These are phyloP conservation scores for Garra rufa DNA, from an alignment of 2,113 vertebrate genomes.

Conservation along the genomic window DNA sequence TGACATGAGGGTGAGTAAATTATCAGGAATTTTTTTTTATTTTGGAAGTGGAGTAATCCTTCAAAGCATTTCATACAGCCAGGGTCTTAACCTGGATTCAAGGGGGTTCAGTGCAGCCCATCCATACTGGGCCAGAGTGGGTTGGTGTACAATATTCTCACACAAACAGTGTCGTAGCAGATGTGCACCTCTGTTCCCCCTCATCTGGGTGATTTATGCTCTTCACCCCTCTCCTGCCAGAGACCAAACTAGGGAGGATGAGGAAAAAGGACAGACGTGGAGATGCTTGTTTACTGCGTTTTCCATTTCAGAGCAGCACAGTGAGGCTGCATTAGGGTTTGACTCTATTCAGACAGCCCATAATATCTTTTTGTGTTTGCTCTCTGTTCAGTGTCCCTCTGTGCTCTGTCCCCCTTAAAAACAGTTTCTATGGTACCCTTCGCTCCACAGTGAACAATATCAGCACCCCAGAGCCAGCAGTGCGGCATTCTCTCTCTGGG, in stretches of 20 bases:
- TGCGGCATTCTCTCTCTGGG: constrained; percentile 53
- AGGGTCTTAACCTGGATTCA: constrained; percentile 56
- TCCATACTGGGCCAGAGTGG: constrained; percentile 10
- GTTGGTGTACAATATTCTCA: background rate
- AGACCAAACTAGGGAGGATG: constrained; percentile 7
- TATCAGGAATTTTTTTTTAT: too few relatives aligned
- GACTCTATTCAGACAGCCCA: constrained; percentile 49
- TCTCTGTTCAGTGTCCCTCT: constrained; percentile 56
- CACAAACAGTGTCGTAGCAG: constrained; percentile 34
- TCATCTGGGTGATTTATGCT: constrained; percentile 53
- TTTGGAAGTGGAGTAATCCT: too few relatives aligned
- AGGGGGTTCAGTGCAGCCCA: background rate
- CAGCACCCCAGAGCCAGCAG: constrained; percentile 55
- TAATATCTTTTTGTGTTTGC: constrained; percentile 46
- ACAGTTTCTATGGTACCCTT: constrained; percentile 60
- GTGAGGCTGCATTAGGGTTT: constrained; percentile 32
- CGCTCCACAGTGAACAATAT: constrained; percentile 56
- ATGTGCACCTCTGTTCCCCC: constrained; percentile 47
- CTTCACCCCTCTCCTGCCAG: background rate
- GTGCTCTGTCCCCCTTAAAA: constrained; percentile 36
- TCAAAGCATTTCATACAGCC: constrained; percentile 58
- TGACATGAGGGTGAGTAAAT: too few relatives aligned
- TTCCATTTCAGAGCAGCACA: constrained; percentile 33
- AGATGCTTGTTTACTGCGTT: constrained; percentile 38
- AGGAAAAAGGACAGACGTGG: background rate